These are phyloP conservation scores for Nycteola revayana DNA, from an alignment of 2,888 invertebrate species.

Conservation along the genomic window DNA sequence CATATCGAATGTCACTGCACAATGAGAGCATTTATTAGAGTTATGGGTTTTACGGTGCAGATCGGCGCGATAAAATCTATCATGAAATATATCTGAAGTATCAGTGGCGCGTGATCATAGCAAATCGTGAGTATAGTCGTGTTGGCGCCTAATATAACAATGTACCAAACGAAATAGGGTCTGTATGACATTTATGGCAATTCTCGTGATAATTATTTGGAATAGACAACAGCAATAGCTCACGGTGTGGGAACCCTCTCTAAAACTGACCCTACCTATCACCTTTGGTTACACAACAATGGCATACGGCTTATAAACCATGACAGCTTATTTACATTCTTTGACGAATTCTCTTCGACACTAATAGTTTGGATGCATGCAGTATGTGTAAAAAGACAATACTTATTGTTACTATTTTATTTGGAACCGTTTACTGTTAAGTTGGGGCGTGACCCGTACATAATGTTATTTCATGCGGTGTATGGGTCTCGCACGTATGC, in stretches of 20 bases:
- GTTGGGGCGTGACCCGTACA: slow-evolving; percentile 12
- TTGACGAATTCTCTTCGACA: not conserved
- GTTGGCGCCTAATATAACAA: slow-evolving; percentile 26
- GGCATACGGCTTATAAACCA: no score
- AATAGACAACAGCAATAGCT: not conserved
- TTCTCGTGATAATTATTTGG: slow-evolving; percentile 28
- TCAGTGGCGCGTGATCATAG: slow-evolving; percentile 42
- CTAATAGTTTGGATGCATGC: not conserved
- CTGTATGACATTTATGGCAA: slow-evolving; percentile 22
- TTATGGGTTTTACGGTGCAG: slow-evolving; percentile 55
- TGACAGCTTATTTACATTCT: not conserved
- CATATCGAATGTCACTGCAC: slow-evolving; percentile 64
- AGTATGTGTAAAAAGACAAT: not conserved
- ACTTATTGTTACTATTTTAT: not conserved
- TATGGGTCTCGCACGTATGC: slow-evolving; percentile 17
- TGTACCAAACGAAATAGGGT: slow-evolving; percentile 22
- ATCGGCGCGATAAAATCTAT: slow-evolving; percentile 54
- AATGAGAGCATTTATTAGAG: slow-evolving; percentile 55
- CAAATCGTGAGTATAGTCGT: slow-evolving; percentile 41
- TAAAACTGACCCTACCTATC: no score
- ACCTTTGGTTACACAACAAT: no score
- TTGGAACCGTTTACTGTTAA: slow-evolving; percentile 5
- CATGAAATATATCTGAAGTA: slow-evolving; percentile 38
- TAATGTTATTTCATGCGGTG: slow-evolving; percentile 11
- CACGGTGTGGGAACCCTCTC: no score